These are phyloP conservation scores for Myotis findleyi DNA, from an alignment of 2,797 vertebrate genomes.

Conservation along the genomic window DNA sequence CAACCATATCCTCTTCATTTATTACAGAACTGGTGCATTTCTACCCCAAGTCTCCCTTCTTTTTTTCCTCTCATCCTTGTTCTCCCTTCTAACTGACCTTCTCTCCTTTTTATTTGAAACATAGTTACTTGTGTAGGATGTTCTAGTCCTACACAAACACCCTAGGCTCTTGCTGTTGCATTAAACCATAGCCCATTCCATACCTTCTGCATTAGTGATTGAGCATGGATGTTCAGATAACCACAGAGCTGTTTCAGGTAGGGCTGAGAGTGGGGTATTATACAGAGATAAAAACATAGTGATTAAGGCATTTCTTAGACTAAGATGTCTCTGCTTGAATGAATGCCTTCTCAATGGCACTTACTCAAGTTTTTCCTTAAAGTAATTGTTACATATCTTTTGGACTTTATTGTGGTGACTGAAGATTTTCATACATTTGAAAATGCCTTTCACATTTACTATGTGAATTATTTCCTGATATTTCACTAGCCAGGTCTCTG, in stretches of 20 bases:
- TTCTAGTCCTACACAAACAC: background rate
- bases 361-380: background rate
- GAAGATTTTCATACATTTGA: no score
- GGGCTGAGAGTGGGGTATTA: no score
- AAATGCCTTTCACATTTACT: background rate
- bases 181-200: fast-evolving
- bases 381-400: background rate
- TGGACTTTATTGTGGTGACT: background rate
- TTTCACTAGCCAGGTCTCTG: background rate
- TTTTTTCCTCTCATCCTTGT: background rate
- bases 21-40: background rate
- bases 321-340: fast-evolving
- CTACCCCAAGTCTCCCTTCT: background rate
- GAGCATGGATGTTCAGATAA: fast-evolving
- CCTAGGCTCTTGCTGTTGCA: fast-evolving
- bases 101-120: background rate
- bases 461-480: background rate
- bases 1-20: background rate
- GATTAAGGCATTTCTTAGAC: no score
- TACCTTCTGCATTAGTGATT: background rate
- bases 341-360: fast-evolving
- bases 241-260: no score
- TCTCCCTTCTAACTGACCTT: background rate
- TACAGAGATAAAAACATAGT: fast-evolving
- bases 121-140: fast-evolving